Evolutionary conservation across 2,888 invertebrate genomes (phyloP).

Genomic region (Sminthurinus aureus): DNA sequence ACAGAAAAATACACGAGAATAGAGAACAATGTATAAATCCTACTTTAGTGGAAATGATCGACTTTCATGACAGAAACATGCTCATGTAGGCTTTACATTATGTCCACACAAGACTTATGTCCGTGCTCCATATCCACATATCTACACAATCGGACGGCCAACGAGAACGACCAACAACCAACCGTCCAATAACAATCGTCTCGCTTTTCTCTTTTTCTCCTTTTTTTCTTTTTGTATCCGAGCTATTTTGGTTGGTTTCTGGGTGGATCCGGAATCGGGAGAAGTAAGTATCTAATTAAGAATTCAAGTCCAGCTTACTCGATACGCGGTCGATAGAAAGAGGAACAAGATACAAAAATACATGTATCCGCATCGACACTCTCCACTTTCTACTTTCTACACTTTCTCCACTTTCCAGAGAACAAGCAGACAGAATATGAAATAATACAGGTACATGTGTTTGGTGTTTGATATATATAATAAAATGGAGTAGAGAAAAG

Average conservation of each 20-base stretch:
- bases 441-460: neutral
- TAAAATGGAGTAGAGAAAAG: neutral
- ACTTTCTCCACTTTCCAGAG: too few relatives aligned
- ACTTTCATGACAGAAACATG: neutral
- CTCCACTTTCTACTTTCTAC: too few relatives aligned
- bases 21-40: neutral
- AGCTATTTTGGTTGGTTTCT: conserved; percentile 23
- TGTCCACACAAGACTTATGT: conserved; percentile 3
- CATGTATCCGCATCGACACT: neutral
- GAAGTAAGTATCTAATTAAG: conserved; percentile 37
- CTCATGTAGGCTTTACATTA: conserved; percentile 17
- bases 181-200: too few relatives aligned
- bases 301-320: conserved; percentile 30
- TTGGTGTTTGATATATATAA: neutral
- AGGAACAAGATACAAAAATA: neutral
- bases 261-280: conserved; percentile 22
- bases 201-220: too few relatives aligned
- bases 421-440: neutral
- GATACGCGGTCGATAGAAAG: neutral
- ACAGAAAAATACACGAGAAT: neutral
- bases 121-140: neutral
- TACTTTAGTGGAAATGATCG: neutral
- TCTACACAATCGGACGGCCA: too few relatives aligned
- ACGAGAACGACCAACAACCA: too few relatives aligned
- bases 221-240: neutral